Evolutionary conservation across 1,140 invertebrate genomes (phyloP).

Genomic region (Fopius arisanus): DNA sequence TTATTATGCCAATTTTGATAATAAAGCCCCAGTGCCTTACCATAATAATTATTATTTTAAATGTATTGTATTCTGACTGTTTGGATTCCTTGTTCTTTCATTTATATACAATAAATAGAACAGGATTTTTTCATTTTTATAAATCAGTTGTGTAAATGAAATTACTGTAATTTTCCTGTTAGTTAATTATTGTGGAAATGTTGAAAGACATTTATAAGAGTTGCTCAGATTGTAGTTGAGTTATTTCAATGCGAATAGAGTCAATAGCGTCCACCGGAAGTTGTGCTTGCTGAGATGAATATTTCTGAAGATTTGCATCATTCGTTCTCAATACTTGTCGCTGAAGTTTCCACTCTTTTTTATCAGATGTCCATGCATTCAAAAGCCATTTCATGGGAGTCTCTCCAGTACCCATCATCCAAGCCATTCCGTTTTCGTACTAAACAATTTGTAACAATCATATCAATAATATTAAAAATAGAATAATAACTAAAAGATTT

Average conservation of each 20-base stretch:
- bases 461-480: no score
- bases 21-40: no score
- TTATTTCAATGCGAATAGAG: constrained; percentile 44
- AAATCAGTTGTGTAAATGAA: no score
- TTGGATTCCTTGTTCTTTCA: no score
- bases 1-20: no score
- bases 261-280: constrained; percentile 45
- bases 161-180: no score
- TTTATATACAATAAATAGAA: no score
- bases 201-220: not conserved
- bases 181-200: not conserved
- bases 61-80: no score
- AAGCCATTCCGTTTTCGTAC: constrained; percentile 48
- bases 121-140: no score
- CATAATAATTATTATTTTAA: no score
- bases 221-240: not conserved
- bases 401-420: constrained; percentile 43
- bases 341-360: constrained; percentile 45
- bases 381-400: constrained; percentile 51
- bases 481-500: no score
- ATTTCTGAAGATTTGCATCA: constrained; percentile 26
- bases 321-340: constrained; percentile 47
- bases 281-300: constrained; percentile 37
- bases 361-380: constrained; percentile 36
- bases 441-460: constrained; percentile 25